Conservation (phyloP, 2,888 invertebrate genomes). For the Parascotia fuliginaria region DNA sequence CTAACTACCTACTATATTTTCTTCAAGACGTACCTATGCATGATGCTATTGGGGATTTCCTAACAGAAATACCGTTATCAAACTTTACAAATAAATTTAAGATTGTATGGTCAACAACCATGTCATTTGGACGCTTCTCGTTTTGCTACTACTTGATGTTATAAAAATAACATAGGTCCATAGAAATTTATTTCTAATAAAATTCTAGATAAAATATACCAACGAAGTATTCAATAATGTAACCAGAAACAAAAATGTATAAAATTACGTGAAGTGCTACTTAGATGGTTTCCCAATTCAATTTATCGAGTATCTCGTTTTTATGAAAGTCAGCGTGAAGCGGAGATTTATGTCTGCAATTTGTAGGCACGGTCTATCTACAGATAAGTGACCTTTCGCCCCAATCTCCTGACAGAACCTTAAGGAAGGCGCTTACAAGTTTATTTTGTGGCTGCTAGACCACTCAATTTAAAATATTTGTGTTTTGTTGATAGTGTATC, state of each 20-base stretch:
- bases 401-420: slow-evolving; percentile 20
- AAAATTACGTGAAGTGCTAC: slow-evolving; percentile 26
- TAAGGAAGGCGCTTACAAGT: slow-evolving; percentile 26
- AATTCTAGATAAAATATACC: neutral
- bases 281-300: slow-evolving; percentile 52
- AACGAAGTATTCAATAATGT: neutral
- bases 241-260: slow-evolving; percentile 20
- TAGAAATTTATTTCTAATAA: too few relatives aligned
- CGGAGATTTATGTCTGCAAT: slow-evolving; percentile 46
- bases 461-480: slow-evolving; percentile 24
- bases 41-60: too few relatives aligned
- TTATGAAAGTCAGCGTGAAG: slow-evolving; percentile 46
- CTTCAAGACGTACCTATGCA: too few relatives aligned
- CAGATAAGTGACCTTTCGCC: slow-evolving; percentile 33
- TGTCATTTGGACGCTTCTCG: too few relatives aligned
- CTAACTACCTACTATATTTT: too few relatives aligned
- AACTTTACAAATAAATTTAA: too few relatives aligned
- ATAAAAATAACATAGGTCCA: too few relatives aligned
- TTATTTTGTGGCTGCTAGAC: slow-evolving; percentile 12
- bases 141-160: too few relatives aligned
- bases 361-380: slow-evolving; percentile 31
- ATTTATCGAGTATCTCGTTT: slow-evolving; percentile 55
- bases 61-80: too few relatives aligned
- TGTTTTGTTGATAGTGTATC: slow-evolving; percentile 18
- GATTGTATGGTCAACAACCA: too few relatives aligned